Base-by-base conservation (phyloP, 2,888 invertebrate genomes). In the Temnothorax rugatulus region DNA sequence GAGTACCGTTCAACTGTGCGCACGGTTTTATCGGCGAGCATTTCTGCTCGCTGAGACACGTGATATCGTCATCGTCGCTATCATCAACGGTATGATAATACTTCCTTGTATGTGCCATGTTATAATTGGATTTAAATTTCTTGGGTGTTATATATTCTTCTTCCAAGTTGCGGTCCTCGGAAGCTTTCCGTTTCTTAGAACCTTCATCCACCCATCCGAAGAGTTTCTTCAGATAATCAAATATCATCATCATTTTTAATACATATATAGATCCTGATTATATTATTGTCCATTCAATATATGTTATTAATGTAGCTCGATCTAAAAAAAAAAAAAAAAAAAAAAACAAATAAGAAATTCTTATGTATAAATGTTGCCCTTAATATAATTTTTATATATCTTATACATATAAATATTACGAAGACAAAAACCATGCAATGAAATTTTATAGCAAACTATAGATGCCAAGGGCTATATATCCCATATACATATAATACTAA, bases 161-260 rank as follows among this genome's bases (percentile, higher is more conserved):
- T n/a, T 90, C 88, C 5, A 44, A 79, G 71, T 79, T 83, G 1
- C 83, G 79, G 0, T 87, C 84, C 8, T 90, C 89, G 3, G 87
- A 82, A 9, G 91, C 91, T 18, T 86, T 87, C 18, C 94, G 93
- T 76, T 94, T 94, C 25, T 92, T 88, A 4, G 92, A 82, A 4
- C 85, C 68, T 69, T 92, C 91, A 57, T 94, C 94, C 15, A 84
- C 91, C 90, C 91, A 90, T 1, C 91, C 89, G 21, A 94, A 92
- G 0, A 94, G 44, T 73, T 86, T 92, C 75, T 90, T 93, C n/a
- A 94, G 59, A 54, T 91, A 92, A 44, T 91, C 89, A 86, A 93
- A 94, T 69, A 93, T 86, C 83, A 90, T 54, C 0, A 29, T 44
- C 57, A 47, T 47, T 18, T 18, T 71, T 34, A 47, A 57, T 1